Evolutionary conservation across 2,113 vertebrate species (phyloP).

Genomic region (Scartelaos histophorus): DNA sequence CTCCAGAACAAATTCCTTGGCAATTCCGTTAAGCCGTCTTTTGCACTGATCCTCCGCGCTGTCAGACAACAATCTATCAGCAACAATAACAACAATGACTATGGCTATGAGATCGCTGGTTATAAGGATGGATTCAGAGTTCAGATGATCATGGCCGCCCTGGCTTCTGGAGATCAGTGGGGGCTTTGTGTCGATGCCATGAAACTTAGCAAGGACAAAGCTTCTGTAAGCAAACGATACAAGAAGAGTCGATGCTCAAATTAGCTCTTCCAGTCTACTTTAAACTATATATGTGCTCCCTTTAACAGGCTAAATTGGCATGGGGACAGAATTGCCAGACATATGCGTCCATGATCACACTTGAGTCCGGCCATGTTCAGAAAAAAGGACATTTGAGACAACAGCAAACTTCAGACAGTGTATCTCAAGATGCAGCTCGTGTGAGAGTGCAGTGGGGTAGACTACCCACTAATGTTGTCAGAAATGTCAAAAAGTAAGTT

Average conservation of each 20-base stretch:
- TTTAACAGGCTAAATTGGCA: conserved; percentile 59
- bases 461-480: neutral
- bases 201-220: conserved; percentile 76
- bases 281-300: conserved; percentile 1
- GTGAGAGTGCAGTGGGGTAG: conserved; percentile 69
- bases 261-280: neutral
- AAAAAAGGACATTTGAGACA: conserved; percentile 20
- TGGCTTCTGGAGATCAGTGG: conserved; percentile 76
- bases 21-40: conserved; percentile 44
- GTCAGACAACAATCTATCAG: conserved; percentile 64
- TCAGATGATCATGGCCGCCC: conserved; percentile 76
- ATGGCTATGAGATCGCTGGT: conserved; percentile 75
- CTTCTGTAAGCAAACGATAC: conserved; percentile 66
- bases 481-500: neutral
- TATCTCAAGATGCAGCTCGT: conserved; percentile 68
- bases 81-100: too few species aligned
- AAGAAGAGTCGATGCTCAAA: neutral
- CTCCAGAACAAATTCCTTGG: conserved; percentile 69
- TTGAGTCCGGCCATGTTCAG: conserved; percentile 76
- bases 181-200: conserved; percentile 78
- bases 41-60: conserved; percentile 64
- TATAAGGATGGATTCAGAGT: conserved; percentile 68
- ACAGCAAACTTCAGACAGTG: too few species aligned
- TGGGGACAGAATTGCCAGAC: conserved; percentile 77
- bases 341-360: conserved; percentile 61